Conservation (phyloP, 2,113 vertebrate species). For the Myiagra hebetior region DNA sequence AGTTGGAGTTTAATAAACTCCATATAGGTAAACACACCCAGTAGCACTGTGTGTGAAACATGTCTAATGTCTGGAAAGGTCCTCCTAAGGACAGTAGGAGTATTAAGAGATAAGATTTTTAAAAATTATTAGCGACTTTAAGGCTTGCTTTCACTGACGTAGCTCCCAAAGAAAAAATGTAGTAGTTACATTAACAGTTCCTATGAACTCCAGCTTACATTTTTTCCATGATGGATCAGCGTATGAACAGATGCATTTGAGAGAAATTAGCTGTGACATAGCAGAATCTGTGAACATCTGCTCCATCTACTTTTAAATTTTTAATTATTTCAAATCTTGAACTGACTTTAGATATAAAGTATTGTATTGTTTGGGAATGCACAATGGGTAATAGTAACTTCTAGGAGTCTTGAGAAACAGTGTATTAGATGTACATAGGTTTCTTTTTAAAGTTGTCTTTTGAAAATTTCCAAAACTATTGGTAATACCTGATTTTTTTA, state of each 20-base stretch:
- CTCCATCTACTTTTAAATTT: neutral
- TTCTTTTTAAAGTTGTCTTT: neutral
- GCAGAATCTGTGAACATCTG: neutral
- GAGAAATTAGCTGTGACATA: neutral
- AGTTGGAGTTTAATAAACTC: neutral
- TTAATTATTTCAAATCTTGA: slow-evolving; percentile 11
- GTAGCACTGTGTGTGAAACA: neutral
- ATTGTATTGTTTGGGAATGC: neutral
- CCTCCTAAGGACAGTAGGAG: neutral
- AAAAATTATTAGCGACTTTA: neutral
- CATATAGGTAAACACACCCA: neutral
- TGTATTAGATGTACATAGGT: neutral
- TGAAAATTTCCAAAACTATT: neutral
- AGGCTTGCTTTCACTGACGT: neutral
- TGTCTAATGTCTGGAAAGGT: neutral
- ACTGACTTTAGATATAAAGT: neutral
- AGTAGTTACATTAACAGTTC: neutral
- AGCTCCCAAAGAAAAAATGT: neutral
- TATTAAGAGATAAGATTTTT: neutral
- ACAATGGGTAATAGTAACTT: neutral
- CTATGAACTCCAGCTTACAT: neutral
- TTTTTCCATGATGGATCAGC: neutral
- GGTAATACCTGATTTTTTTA: neutral
- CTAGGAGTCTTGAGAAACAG: neutral
- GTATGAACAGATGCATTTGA: neutral